Conservation (phyloP, 2,113 vertebrate species). For the Axis porcinus region DNA sequence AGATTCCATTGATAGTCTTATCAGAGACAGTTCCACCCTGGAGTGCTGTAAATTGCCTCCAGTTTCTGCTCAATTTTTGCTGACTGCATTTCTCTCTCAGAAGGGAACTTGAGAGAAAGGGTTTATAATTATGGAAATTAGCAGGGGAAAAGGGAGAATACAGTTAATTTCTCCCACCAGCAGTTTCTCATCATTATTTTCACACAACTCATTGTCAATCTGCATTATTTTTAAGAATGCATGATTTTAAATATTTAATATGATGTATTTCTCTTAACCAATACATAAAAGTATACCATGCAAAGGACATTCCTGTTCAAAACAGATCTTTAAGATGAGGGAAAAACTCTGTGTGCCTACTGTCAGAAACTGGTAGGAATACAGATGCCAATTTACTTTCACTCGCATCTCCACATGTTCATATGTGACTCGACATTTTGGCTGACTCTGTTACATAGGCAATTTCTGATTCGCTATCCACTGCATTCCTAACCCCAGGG, state of each 20-base stretch:
- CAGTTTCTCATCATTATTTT: neutral
- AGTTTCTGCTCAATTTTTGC: neutral
- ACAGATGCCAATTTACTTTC: neutral
- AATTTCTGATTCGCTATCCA: neutral
- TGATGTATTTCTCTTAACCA: neutral
- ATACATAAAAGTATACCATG: neutral
- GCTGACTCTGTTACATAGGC: neutral
- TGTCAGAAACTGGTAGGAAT: neutral
- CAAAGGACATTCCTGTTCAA: neutral
- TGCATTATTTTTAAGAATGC: neutral
- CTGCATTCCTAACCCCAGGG: neutral
- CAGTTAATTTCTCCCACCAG: neutral
- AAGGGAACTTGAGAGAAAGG: neutral
- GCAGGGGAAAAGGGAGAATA: neutral
- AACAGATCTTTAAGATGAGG: neutral
- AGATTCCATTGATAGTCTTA: neutral
- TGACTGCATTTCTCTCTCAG: neutral
- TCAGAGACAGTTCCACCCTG: neutral
- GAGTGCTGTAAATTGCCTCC: neutral
- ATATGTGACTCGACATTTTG: neutral
- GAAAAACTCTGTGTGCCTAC: neutral
- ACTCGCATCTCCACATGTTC: neutral
- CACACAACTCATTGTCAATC: neutral
- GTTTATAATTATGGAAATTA: neutral
- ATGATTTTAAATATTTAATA: neutral